Evolutionary conservation across 2,113 vertebrate genomes (phyloP).

Genomic region (Datnioides undecimradiatus): DNA sequence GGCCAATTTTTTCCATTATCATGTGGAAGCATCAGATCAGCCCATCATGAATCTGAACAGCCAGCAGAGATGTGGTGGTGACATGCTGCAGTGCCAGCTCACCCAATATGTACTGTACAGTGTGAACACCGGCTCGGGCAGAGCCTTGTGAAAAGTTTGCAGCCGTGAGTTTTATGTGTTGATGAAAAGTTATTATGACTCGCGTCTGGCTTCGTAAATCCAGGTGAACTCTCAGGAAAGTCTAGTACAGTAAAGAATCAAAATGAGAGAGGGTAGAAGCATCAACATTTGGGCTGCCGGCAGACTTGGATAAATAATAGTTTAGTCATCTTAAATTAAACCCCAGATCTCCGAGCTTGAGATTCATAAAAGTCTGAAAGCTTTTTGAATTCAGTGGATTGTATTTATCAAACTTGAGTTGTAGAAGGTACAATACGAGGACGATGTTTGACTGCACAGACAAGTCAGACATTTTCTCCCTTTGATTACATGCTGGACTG

Average conservation of each 20-base stretch:
- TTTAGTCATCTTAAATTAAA: conserved; percentile 19
- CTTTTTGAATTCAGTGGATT: neutral
- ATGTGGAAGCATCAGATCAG: conserved; percentile 14
- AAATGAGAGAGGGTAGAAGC: neutral
- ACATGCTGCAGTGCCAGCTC: neutral
- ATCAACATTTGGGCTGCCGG: neutral
- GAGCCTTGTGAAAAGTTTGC: neutral
- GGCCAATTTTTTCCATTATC: conserved; percentile 36
- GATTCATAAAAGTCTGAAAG: neutral
- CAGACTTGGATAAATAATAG: conserved; percentile 17
- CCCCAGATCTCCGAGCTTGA: neutral
- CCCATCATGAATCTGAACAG: neutral
- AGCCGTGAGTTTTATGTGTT: neutral
- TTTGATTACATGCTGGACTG: too few relatives aligned
- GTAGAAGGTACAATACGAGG: neutral
- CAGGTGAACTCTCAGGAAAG: neutral
- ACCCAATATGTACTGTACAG: neutral
- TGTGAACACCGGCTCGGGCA: neutral
- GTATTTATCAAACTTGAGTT: neutral
- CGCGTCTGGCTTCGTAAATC: conserved; percentile 6
- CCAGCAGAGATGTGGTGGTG: conserved; percentile 14
- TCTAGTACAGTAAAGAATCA: neutral
- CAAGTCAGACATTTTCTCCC: too few relatives aligned
- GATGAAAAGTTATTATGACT: neutral
- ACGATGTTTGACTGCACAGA: too few relatives aligned